Evolutionary conservation across 2,888 invertebrate genomes (phyloP), one percentile per base, ranked within the genome.

Genomic region (Lycaena phlaeas): DNA sequence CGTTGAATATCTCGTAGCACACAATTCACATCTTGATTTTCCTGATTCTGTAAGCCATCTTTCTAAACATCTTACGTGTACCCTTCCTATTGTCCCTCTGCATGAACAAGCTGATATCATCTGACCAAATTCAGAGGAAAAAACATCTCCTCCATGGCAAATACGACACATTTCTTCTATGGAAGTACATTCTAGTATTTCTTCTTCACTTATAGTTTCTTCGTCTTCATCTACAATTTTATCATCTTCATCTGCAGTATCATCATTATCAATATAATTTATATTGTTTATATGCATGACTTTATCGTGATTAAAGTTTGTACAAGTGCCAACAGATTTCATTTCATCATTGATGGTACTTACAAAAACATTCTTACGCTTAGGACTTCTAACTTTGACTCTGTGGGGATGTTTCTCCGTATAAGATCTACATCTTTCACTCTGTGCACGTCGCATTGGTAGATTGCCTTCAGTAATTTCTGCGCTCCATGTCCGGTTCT

Each of bases 31-130:
- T 22, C 81, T 77, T 5, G 88, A 88, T 44, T 88, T 87, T 18
- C 91, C 90, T 1, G 90, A 89, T 60, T 91, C 90, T 1, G 91
- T 90, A 27, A 93, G 73, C 93, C 93, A 93, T 38, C 87, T 86
- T 68, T 93, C 92, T 52, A 93, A 70, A 61, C 93, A 93, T 43
- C 87, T 86, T 2, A 90, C 86, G 65, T 92, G 92, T 7, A 92
- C 88, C 40, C 90, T 85, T 0, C 92, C 92, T 50, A 92, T 89
- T 1, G 91, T 89, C 0, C 92, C 93, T 1, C 82, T 67, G 46
- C 84, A 84, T 2, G 66, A 86, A 48, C 84, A 84, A 1, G 82
- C 77, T 0, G 81, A 81, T 58, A 84, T 68, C 41, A 84, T 53
- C 12, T 49, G 57, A 0, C 84, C 84, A 1, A 75, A 58, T 41